These are phyloP conservation scores for Tinea semifulvella DNA, from an alignment of 2,888 invertebrate species.

Conservation along the genomic window DNA sequence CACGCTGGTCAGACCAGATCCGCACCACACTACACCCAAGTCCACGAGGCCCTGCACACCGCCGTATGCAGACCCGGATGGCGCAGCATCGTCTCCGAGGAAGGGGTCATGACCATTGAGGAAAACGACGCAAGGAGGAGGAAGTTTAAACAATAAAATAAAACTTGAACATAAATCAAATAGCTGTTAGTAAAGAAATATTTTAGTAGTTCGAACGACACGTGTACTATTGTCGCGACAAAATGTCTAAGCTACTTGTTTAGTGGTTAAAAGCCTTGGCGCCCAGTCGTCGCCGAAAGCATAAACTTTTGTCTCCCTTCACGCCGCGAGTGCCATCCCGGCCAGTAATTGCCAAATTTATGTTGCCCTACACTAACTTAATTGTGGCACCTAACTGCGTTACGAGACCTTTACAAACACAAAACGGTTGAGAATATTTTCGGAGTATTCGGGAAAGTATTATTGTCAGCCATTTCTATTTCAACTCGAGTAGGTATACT, in stretches of 20 bases:
- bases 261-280: conserved; percentile 7
- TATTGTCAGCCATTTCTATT: no score
- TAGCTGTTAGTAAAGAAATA: neutral
- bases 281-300: conserved; percentile 19
- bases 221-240: conserved; percentile 7
- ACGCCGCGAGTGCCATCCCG: conserved; percentile 30
- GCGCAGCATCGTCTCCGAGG: no score
- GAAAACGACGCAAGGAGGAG: no score
- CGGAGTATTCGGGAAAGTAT: no score
- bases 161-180: no score
- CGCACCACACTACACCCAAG: no score
- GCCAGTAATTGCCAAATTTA: conserved; percentile 62
- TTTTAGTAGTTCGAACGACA: neutral
- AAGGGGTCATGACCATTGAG: no score
- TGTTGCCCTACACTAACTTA: conserved; percentile 56
- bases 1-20: no score
- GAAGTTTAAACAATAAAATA: no score
- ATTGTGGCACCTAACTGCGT: conserved; percentile 36
- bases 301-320: conserved; percentile 40
- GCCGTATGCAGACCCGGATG: no score
- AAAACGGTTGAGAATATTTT: conserved; percentile 18
- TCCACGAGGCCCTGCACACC: no score
- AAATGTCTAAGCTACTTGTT: conserved; percentile 11
- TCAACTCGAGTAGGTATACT: no score
- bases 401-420: conserved; percentile 13